Base-by-base conservation (phyloP, 2,797 vertebrate genomes). In the Natrix natrix region DNA sequence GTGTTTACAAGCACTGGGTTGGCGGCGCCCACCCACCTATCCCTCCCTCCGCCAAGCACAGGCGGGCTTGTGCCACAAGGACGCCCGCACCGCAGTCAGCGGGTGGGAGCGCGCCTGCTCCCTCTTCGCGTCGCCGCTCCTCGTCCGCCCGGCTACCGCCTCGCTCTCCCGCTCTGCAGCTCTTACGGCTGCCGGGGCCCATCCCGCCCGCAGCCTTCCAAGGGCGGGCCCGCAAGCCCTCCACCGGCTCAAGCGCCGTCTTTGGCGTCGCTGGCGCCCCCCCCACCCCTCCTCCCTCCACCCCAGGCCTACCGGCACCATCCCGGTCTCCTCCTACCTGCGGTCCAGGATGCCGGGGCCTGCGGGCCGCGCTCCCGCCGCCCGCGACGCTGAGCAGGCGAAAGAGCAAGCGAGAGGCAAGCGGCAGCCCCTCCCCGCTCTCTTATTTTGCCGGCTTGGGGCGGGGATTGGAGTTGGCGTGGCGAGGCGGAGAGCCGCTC, bases 251-350 rank as follows among this genome's bases (percentile, higher is more conserved):
- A 52, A 74, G 74, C 13, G 55, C 52, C 48, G 24, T 32, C 2
- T 4, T 20, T 4, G 48, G 59, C 12, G 0, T 32, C n/a, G 6
- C 66, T 4, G 5, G 8, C 43, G 1, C 13, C 59, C 56, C 32
- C 32, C 32, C 24, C 16, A 56, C 83, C 54, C 86, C 14, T 3
- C 37, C 52, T 66, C 20, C 2, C 54, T 66, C 10, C 48, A 52
- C 4, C 48, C 59, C 78, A 14, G 32, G n/a, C 14, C 22, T 28
- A 0, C 3, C 3, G 6, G 14, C 32, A 3, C n/a, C 5, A 1
- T 13, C 43, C 10, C 11, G 24, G n/a, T 11, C 63, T 14, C 96
- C 91, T 95, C 96, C 91, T 95, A 97, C 96, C 97, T 56, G 90
- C 14, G 74, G 17, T 90, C 94, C 94, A 69, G 93, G 37, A 74